phyloP scores from a whole-genome alignment of 2,797 vertebrate genomes.

The Alectoris magna region DNA sequence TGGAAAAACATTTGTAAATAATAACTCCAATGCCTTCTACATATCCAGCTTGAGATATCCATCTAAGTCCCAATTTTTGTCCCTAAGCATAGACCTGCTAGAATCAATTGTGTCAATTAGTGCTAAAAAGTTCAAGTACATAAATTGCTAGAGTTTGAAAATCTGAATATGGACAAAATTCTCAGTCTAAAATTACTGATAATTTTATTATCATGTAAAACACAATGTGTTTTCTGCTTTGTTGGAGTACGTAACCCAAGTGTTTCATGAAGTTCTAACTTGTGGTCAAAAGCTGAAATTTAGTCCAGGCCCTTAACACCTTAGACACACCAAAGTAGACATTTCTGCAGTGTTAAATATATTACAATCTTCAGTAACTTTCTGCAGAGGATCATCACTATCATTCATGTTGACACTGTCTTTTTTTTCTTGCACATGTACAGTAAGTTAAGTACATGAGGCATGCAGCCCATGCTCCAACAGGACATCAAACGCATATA shows the following conservation, averaged over 20 bases:
- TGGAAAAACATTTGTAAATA: background rate
- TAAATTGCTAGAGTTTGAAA: background rate
- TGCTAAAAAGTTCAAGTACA: background rate
- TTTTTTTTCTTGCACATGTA: background rate
- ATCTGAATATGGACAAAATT: background rate
- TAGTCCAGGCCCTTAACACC: background rate
- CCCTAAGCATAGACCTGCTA: background rate
- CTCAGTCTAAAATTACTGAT: background rate
- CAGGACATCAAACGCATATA: background rate
- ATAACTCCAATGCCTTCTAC: background rate
- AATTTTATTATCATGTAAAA: background rate
- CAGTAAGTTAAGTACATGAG: background rate
- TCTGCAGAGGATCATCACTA: background rate
- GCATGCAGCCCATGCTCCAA: background rate
- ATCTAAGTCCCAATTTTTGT: background rate
- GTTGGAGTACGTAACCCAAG: background rate
- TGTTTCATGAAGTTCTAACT: background rate
- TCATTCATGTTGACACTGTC: fast-evolving
- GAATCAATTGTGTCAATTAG: background rate
- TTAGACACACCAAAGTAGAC: background rate
- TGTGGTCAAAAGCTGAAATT: background rate
- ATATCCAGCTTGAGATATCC: background rate
- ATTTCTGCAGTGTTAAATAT: background rate
- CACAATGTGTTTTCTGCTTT: background rate
- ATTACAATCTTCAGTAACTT: background rate